Base-by-base conservation (phyloP, 2,797 vertebrate genomes). In the Chloroceryle inda region DNA sequence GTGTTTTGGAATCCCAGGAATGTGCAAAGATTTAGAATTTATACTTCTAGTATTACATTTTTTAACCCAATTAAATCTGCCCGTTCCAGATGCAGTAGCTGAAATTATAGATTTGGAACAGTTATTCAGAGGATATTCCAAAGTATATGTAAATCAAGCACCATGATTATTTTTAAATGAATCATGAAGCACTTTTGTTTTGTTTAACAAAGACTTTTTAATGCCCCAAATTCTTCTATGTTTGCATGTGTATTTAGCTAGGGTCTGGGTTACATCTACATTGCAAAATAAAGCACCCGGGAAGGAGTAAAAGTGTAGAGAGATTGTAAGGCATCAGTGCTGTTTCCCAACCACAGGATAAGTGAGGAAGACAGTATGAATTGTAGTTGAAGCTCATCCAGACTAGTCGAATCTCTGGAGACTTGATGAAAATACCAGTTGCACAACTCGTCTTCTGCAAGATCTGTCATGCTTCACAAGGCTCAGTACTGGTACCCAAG, bases 11-110 rank as follows among this genome's bases (percentile, higher is more conserved):
- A 97, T 97, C 94, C 40, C 31, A 96, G 89, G 96, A 98, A 98
- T 98, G 96, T 97, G 95, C 95, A 96, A 96, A 97, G 93, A 97
- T 96, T 98, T 96, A 95, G 88, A 96, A 94, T 96, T 98, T 96
- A 93, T 90, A 85, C 95, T 97, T 97, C 96, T 97, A 96, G 85
- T 95, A 93, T 98, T 97, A 96, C 92, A 91, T 96, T 96, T 98
- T 97, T 97, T 97, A 98, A 97, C 92, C 85, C 89, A 97, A 97
- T 97, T 97, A 97, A 97, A 85, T 93, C 75, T 84, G 61, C 79
- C 58, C 72, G 90, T 97, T 96, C 96, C 97, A 98, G 94, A 96
- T 80, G 86, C 76, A 95, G 96, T 95, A 96, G 88, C 79, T 94
- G 92, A 96, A 97, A 97, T 97, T 92, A 93, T 85, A 82, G 91